Conservation (phyloP, 2,113 vertebrate species). For the Poicephalus gulielmi region DNA sequence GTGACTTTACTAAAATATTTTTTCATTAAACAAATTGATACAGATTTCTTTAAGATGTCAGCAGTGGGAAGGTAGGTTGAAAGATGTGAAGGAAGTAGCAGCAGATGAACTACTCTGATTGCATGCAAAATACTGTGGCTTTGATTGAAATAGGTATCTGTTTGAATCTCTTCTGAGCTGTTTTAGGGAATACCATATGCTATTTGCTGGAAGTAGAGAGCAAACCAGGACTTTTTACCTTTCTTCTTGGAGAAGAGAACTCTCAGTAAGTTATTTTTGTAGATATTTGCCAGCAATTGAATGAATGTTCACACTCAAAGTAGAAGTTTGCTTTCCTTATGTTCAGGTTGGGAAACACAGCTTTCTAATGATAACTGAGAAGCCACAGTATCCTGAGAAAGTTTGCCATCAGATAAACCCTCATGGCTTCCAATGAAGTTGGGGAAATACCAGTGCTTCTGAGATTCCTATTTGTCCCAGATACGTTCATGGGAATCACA, state of each 20-base stretch:
- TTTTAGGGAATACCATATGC: not conserved
- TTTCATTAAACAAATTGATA: conserved; percentile 47
- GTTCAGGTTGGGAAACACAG: not conserved
- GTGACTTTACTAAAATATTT: conserved; percentile 55
- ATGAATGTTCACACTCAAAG: not conserved
- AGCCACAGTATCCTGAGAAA: not conserved
- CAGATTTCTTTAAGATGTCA: conserved; percentile 42
- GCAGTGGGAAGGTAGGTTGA: not conserved
- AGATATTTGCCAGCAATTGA: not conserved
- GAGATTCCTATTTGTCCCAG: not conserved
- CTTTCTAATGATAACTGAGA: not conserved
- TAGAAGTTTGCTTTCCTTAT: not conserved
- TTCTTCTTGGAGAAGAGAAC: conserved; percentile 47
- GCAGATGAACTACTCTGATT: conserved; percentile 3
- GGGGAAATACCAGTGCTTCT: not conserved
- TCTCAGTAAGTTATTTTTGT: conserved; percentile 28
- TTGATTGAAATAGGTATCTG: not conserved
- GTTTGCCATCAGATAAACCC: not conserved
- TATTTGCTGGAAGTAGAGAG: not conserved
- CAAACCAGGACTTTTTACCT: not conserved
- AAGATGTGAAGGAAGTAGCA: not conserved
- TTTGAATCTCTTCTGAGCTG: not conserved
- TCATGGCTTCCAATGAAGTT: not conserved
- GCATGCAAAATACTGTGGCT: not conserved
- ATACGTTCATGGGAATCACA: not conserved